Evolutionary conservation across 2,888 invertebrate genomes (phyloP).

Genomic region (Rhaphigaster nebulosa): DNA sequence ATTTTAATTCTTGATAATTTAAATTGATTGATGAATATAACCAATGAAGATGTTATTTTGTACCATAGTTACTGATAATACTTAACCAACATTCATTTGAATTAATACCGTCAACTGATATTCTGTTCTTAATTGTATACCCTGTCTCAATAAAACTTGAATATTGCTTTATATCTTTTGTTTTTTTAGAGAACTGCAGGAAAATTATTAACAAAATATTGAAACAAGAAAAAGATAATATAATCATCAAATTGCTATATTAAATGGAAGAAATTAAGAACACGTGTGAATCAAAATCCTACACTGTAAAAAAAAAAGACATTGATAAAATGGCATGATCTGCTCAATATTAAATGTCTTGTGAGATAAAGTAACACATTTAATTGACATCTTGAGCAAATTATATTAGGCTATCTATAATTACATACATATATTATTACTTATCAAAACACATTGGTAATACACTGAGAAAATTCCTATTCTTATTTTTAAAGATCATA

Average conservation of each 20-base stretch:
- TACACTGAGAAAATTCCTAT: conserved; percentile 11
- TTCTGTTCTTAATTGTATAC: neutral
- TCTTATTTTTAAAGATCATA: conserved; percentile 30
- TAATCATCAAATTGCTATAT: neutral
- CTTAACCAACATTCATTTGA: neutral
- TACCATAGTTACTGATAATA: neutral
- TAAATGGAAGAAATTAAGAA: neutral
- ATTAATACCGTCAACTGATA: neutral
- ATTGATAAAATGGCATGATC: conserved; percentile 13
- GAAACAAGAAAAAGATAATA: neutral
- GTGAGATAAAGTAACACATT: conserved; percentile 54
- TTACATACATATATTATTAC: conserved; percentile 35
- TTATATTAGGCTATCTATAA: conserved; percentile 60
- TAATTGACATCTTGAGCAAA: conserved; percentile 64
- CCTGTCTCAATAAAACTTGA: conserved; percentile 37
- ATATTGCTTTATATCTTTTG: neutral
- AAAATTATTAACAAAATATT: neutral
- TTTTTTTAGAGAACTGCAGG: neutral
- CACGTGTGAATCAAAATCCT: neutral
- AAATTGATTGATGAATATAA: neutral
- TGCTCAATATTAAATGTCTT: conserved; percentile 51
- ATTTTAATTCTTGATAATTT: neutral
- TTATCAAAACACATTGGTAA: conserved; percentile 13
- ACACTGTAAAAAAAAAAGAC: neutral
- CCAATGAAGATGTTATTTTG: neutral